Evolutionary conservation across 2,113 vertebrate genomes (phyloP).

Genomic region (Leucopsar rothschildi): DNA sequence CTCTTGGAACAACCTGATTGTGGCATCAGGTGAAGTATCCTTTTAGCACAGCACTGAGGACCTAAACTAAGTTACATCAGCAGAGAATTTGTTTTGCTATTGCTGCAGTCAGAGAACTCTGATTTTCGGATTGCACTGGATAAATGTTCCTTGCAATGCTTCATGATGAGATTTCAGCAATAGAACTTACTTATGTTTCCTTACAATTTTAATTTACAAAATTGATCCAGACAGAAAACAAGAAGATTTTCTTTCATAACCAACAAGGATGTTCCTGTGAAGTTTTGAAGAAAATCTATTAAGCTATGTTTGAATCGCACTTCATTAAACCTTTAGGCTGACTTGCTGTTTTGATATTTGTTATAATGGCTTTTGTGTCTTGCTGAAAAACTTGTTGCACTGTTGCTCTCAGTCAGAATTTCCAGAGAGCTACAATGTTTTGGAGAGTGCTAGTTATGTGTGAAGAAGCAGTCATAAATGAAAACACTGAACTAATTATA

Average conservation of each 20-base stretch:
- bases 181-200: neutral
- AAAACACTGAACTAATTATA: neutral
- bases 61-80: neutral
- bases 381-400: neutral
- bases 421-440: neutral
- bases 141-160: neutral
- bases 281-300: conserved; percentile 11
- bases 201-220: conserved; percentile 7
- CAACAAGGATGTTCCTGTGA: neutral
- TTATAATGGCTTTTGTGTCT: neutral
- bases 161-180: neutral
- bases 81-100: neutral
- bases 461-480: neutral
- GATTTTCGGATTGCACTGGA: neutral
- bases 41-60: neutral
- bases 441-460: neutral
- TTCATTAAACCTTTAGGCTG: conserved; percentile 20
- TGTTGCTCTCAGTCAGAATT: neutral
- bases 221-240: neutral
- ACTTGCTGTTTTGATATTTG: neutral
- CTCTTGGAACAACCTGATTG: neutral
- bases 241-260: neutral
- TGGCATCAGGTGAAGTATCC: neutral
- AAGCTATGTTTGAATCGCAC: neutral
- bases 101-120: neutral